Evolutionary conservation across 2,113 vertebrate genomes (phyloP).

Genomic region (Oncorhynchus keta): DNA sequence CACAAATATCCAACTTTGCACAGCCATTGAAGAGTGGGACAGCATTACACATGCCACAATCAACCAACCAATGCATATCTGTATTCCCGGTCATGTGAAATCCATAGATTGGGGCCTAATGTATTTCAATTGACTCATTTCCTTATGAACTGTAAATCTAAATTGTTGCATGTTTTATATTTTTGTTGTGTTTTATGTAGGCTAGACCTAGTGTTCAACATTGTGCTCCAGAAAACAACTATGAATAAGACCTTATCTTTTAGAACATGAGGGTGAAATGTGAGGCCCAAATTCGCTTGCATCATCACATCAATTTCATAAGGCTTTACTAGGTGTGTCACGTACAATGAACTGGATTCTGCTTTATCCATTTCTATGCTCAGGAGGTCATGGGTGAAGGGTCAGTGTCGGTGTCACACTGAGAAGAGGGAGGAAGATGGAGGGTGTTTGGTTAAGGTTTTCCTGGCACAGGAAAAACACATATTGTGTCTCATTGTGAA

Average conservation of each 20-base stretch:
- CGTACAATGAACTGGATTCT: neutral
- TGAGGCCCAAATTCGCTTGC: neutral
- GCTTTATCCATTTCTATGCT: neutral
- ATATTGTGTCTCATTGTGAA: conserved; percentile 6
- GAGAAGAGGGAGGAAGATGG: neutral
- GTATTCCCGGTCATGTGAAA: no score
- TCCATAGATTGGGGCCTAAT: no score
- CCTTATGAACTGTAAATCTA: no score
- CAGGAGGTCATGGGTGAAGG: neutral
- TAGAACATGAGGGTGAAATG: neutral
- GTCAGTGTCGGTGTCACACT: conserved; percentile 1
- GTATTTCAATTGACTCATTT: no score
- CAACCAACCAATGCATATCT: no score
- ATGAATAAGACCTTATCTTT: neutral
- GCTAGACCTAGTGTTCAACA: neutral
- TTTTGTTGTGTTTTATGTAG: no score
- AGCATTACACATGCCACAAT: no score
- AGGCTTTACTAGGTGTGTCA: neutral
- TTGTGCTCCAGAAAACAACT: neutral
- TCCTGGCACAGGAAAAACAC: conserved; percentile 10
- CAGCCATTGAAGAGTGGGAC: no score
- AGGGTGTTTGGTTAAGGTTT: conserved; percentile 1
- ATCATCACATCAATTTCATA: neutral
- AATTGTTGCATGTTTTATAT: no score
- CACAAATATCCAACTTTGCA: no score